These are phyloP conservation scores for Agrilus planipennis DNA, from an alignment of 1,140 invertebrate species.

Conservation along the genomic window DNA sequence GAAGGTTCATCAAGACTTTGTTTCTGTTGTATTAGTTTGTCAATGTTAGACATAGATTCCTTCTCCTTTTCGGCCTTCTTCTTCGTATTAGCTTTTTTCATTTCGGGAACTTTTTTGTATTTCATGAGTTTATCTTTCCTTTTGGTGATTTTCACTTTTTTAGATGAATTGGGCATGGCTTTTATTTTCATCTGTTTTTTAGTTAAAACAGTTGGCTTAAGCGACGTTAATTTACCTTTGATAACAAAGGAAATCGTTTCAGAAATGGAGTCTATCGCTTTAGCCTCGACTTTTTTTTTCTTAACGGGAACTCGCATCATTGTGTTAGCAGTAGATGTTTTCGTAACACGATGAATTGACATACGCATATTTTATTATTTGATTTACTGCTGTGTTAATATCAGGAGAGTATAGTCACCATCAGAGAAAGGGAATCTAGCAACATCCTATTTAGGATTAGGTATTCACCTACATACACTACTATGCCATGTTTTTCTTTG, in stretches of 20 bases:
- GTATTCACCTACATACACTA: too few relatives aligned
- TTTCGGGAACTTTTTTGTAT: background rate
- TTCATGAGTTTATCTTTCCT: conserved; percentile 15
- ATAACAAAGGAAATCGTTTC: conserved; percentile 33
- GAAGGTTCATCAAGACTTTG: too few relatives aligned
- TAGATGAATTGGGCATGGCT: conserved; percentile 2
- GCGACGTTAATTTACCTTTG: conserved; percentile 29
- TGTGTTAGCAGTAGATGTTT: too few relatives aligned
- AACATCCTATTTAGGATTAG: too few relatives aligned
- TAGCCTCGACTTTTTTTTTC: conserved; percentile 6
- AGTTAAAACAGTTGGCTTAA: conserved; percentile 25
- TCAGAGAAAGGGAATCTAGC: too few relatives aligned
- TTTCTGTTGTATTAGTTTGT: too few relatives aligned
- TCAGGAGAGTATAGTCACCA: too few relatives aligned
- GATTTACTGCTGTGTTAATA: too few relatives aligned
- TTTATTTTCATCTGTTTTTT: conserved; percentile 3
- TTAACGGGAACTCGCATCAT: conserved; percentile 5
- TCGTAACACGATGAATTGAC: too few relatives aligned
- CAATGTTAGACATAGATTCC: background rate
- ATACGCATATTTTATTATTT: too few relatives aligned
- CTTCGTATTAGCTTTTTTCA: background rate
- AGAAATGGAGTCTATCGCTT: conserved; percentile 15
- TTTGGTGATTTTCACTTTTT: conserved; percentile 8
- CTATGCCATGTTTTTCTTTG: too few relatives aligned
- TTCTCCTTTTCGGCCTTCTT: background rate